Base-by-base conservation (phyloP, 1,140 invertebrate species). In the Atta texana region DNA sequence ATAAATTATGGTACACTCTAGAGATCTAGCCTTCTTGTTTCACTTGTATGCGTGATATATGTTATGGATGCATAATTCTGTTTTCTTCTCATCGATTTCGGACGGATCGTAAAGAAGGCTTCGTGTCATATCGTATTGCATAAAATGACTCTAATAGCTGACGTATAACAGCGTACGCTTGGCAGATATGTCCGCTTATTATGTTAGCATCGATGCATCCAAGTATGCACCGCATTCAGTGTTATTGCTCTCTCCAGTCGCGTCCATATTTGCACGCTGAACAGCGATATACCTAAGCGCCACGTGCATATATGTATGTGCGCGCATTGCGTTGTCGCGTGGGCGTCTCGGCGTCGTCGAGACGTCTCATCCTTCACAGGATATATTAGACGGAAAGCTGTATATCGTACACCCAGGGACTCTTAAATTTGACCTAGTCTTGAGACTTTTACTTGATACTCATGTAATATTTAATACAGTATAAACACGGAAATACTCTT, bases 131-230 rank as follows among this genome's bases (percentile, higher is more conserved):
- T 28, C 53, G 53, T 10, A 12, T 51, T 49, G 44, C 68, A 55
- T 74, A 82, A 82, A 82, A 82, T 82, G 53, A 72, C 21, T 24
- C 51, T 82, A 82, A 82, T 59, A 82, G 68, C n/a, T 53, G 53
- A 18, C 80, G 39, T 21, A 59, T 74, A 82, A 57, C 68, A n/a
- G 53, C 28, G 31, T 49, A 59, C 64, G 51, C 80, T 82, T 82
- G 80, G 53, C 80, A 82, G 80, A 82, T 74, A 82, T 24, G 80
- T 72, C 68, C 80, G 80, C 53, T 82, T 82, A 82, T 82, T 82
- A 82, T 82, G 80, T 74, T 82, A 82, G 80, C 68, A 82, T 82
- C 80, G 80, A 82, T 82, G 78, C 68, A 72, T 12, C 66, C 34
- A 82, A 82, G 78, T 82, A 82, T 72, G 68, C 24, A 31, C 34